Conservation (phyloP, 35 echinoderm and acorn worm species). For the Stichopus chloronotus region DNA sequence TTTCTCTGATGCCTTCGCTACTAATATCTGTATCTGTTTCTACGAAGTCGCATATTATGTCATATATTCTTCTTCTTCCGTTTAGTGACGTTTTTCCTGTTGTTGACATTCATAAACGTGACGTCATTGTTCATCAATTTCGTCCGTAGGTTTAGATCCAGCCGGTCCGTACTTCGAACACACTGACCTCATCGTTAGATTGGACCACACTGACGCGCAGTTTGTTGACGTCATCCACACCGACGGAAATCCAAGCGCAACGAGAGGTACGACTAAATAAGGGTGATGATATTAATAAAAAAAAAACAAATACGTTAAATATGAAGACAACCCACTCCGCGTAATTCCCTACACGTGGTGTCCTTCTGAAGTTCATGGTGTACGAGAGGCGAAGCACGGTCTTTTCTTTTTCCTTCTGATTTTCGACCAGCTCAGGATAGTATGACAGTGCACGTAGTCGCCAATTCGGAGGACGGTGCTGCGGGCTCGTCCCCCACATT, state of each 20-base stretch:
- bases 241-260: conserved; percentile 41
- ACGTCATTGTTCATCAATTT: too few relatives aligned
- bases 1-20: too few relatives aligned
- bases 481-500: too few relatives aligned
- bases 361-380: too few relatives aligned
- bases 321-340: background rate
- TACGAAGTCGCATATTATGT: too few relatives aligned
- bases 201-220: conserved; percentile 79
- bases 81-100: too few relatives aligned
- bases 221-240: conserved; percentile 88
- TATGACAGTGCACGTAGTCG: background rate
- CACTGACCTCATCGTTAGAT: conserved; percentile 53
- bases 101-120: too few relatives aligned
- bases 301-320: background rate
- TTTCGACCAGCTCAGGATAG: background rate
- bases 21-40: too few relatives aligned
- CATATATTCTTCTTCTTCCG: too few relatives aligned
- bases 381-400: background rate
- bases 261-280: conserved; percentile 36
- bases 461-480: background rate
- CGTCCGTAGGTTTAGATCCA: conserved; percentile 64
- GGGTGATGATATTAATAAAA: background rate
- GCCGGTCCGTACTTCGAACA: conserved; percentile 81
- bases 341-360: too few relatives aligned
- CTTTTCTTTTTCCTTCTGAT: background rate